A percentile compares a stretch with the other conserved stretches of the same genome.
Conservation (phyloP, 2,113 vertebrate genomes). For the Zosterops borbonicus region DNA sequence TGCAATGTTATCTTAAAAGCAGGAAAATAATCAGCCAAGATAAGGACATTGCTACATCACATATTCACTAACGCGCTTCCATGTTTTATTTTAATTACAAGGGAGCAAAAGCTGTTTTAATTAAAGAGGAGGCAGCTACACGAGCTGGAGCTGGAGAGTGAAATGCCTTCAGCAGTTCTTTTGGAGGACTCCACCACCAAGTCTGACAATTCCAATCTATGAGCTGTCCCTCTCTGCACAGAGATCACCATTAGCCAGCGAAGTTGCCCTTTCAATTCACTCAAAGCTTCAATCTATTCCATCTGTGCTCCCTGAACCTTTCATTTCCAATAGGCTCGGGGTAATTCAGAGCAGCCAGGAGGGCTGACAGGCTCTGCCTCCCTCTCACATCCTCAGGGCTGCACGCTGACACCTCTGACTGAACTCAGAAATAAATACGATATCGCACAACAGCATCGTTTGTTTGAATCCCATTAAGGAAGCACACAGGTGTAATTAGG, state of each 20-base stretch:
- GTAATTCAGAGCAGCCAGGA: constrained; percentile 40
- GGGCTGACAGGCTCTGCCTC: neutral
- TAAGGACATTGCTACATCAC: neutral
- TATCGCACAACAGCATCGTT: constrained; percentile 10
- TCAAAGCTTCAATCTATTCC: constrained; percentile 44
- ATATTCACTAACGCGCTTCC: neutral
- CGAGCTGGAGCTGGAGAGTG: neutral
- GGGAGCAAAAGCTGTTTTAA: neutral
- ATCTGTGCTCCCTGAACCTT: constrained; percentile 63
- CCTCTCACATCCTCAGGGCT: neutral
- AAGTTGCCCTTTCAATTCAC: constrained; percentile 54
- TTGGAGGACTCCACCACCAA: neutral
- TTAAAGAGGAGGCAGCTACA: neutral
- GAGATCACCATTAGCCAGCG: constrained; percentile 17
- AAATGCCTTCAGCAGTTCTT: neutral
- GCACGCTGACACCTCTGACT: constrained; percentile 36
- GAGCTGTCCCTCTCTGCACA: neutral
- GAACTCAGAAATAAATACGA: constrained; percentile 59
- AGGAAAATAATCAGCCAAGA: neutral
- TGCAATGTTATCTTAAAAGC: neutral
- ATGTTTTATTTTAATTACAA: neutral
- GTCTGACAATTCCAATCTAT: neutral
- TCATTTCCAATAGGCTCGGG: constrained; percentile 55
- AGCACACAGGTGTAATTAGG: constrained; percentile 26
- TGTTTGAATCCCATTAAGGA: constrained; percentile 59